A percentile compares a stretch with the other conserved stretches of the same genome.
phyloP scores from a whole-genome alignment of 1,140 invertebrate genomes.

The Danaus melanippus region DNA sequence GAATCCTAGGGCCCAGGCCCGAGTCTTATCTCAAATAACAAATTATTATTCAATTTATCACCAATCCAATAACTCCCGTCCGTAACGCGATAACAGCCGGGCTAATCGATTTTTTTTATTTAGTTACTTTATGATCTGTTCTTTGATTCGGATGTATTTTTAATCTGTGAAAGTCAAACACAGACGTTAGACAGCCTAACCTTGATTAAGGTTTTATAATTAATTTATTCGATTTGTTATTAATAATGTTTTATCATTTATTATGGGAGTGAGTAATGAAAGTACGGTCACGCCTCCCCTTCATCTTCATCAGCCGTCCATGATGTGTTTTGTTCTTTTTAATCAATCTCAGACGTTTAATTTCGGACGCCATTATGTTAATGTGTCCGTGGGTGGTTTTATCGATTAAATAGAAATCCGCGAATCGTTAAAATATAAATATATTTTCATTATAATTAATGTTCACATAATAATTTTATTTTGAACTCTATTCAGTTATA shows the following conservation, averaged over 20 bases:
- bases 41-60: slow-evolving; percentile 71
- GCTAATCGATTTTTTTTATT: slow-evolving; percentile 43
- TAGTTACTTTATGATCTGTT: no score
- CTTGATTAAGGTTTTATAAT: slow-evolving; percentile 30
- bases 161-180: no score
- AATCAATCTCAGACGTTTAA: slow-evolving; percentile 46
- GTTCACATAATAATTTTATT: no score
- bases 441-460: no score
- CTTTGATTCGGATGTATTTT: no score
- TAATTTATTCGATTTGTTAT: slow-evolving; percentile 65
- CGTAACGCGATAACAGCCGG: slow-evolving; percentile 44
- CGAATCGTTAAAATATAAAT: no score
- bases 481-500: no score
- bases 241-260: slow-evolving; percentile 73
- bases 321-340: slow-evolving; percentile 39
- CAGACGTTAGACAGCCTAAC: no score
- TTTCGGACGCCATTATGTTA: slow-evolving; percentile 5
- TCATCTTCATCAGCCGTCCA: slow-evolving; percentile 56
- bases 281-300: slow-evolving; percentile 64
- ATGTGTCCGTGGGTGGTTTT: no score
- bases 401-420: no score
- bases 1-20: slow-evolving; percentile 3
- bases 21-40: slow-evolving; percentile 57
- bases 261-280: slow-evolving; percentile 68
- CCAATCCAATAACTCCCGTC: slow-evolving; percentile 58